These are phyloP conservation scores for Dallia pectoralis DNA, from an alignment of 2,797 vertebrate genomes.

Conservation along the genomic window DNA sequence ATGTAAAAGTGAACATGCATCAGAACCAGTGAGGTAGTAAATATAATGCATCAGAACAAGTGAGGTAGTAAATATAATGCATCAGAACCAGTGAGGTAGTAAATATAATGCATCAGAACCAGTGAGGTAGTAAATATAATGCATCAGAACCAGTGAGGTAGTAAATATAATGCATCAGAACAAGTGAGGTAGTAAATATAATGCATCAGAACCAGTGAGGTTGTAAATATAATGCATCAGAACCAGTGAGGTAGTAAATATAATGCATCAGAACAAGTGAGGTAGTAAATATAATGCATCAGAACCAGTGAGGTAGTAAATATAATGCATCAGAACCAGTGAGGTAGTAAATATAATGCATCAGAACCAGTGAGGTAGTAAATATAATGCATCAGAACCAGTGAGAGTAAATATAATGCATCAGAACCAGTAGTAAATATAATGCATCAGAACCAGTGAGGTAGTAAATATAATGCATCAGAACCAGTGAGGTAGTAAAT, in stretches of 20 bases:
- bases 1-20: too few relatives aligned
- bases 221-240: constrained; percentile 43
- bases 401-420: constrained; percentile 48
- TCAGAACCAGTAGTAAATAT: constrained; percentile 33
- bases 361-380: background rate
- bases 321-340: constrained; percentile 46
- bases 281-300: constrained; percentile 49
- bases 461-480: constrained; percentile 49
- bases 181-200: too few relatives aligned
- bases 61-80: constrained; percentile 49
- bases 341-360: constrained; percentile 48
- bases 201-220: too few relatives aligned
- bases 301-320: constrained; percentile 4
- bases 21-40: constrained; percentile 2
- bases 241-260: constrained; percentile 22
- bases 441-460: constrained; percentile 34
- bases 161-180: constrained; percentile 51
- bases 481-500: constrained; percentile 16
- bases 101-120: constrained; percentile 50
- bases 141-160: constrained; percentile 1
- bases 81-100: background rate
- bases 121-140: constrained; percentile 46
- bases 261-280: constrained; percentile 39
- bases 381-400: constrained; percentile 50
- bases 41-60: constrained; percentile 49